These are phyloP conservation scores for Paramisgurnus dabryanus DNA, from an alignment of 2,113 vertebrate genomes.

Conservation along the genomic window DNA sequence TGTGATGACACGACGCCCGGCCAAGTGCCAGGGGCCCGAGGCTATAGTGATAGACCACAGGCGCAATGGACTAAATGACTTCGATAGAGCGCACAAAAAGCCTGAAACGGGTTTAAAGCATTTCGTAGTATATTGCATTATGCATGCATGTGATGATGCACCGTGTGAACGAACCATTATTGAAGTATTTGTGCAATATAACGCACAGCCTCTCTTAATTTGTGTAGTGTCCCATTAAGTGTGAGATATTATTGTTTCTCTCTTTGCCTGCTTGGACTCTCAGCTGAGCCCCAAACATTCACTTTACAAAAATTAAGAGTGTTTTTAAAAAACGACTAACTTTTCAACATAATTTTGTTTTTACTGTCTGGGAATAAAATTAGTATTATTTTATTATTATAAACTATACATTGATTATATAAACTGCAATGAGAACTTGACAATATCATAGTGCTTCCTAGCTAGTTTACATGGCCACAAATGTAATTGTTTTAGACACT, in stretches of 20 bases:
- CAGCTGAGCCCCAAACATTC: background rate
- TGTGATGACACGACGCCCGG: conserved; percentile 79
- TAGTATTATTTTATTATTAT: too few relatives aligned
- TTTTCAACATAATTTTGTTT: too few relatives aligned
- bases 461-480: background rate
- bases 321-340: too few relatives aligned
- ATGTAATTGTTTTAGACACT: conserved; percentile 33
- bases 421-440: background rate
- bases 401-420: too few relatives aligned
- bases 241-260: background rate
- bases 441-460: background rate
- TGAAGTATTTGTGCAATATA: conserved; percentile 46
- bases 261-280: too few relatives aligned
- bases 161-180: conserved; percentile 43
- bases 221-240: conserved; percentile 39
- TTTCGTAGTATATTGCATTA: conserved; percentile 60
- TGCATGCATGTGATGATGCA: conserved; percentile 49
- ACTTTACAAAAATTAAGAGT: background rate
- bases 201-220: conserved; percentile 39
- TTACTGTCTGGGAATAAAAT: too few relatives aligned
- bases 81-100: conserved; percentile 69
- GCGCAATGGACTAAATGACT: conserved; percentile 82
- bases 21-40: conserved; percentile 77
- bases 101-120: conserved; percentile 45
- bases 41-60: conserved; percentile 75